A percentile compares a stretch with the other conserved stretches of the same genome.
These are phyloP conservation scores for Porites rus DNA, from an alignment of 92 coral and sea anemone genomes.

Conservation along the genomic window DNA sequence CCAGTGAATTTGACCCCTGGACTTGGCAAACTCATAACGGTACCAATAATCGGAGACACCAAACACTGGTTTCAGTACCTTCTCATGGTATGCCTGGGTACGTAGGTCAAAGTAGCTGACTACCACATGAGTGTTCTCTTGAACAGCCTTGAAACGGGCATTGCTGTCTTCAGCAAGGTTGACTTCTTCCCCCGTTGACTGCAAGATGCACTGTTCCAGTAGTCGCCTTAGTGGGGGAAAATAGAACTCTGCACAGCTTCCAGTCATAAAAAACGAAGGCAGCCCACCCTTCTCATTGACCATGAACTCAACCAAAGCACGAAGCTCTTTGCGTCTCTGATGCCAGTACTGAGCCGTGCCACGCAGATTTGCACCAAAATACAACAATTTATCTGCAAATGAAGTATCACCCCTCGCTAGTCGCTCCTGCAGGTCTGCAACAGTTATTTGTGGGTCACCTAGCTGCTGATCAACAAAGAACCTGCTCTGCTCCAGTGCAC, in stretches of 20 bases:
- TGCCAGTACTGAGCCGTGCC: slow-evolving; percentile 59
- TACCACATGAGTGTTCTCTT: too few species aligned
- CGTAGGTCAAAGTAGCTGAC: slow-evolving; percentile 15
- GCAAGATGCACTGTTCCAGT: too few species aligned
- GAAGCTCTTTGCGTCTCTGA: slow-evolving; percentile 60
- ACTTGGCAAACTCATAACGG: slow-evolving; percentile 43
- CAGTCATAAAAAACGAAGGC: slow-evolving; percentile 45
- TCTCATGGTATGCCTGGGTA: slow-evolving; percentile 46
- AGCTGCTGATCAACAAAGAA: slow-evolving; percentile 54
- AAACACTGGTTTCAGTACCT: slow-evolving; percentile 45
- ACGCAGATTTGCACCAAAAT: slow-evolving; percentile 10
- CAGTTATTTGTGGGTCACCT: slow-evolving; percentile 54
- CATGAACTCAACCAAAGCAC: slow-evolving; percentile 59
- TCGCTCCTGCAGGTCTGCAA: slow-evolving; percentile 13
- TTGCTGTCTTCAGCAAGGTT: too few species aligned
- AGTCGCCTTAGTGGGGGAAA: too few species aligned
- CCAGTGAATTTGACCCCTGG: slow-evolving; percentile 36
- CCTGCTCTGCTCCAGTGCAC: slow-evolving; percentile 33
- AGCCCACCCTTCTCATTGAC: slow-evolving; percentile 57
- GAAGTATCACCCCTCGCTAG: too few species aligned
- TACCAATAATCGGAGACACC: slow-evolving; percentile 49
- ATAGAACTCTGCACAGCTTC: too few species aligned
- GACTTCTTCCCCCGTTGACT: too few species aligned
- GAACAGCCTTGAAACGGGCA: too few species aligned
- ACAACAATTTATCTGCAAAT: too few species aligned